These are phyloP conservation scores for Myxocyprinus asiaticus DNA, from an alignment of 2,113 vertebrate genomes.

Conservation along the genomic window DNA sequence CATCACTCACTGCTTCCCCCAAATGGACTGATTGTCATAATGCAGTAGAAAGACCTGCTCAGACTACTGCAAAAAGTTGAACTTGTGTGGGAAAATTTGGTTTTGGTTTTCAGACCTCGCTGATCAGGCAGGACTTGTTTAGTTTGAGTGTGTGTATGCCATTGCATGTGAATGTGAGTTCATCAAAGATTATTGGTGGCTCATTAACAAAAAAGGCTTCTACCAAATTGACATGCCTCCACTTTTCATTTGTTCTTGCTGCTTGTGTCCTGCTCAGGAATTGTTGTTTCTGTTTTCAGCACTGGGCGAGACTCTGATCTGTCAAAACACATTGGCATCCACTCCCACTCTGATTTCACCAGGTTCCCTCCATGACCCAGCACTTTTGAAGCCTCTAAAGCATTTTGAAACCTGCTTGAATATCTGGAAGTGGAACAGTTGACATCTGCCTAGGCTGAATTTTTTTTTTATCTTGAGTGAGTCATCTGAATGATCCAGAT, in stretches of 20 bases:
- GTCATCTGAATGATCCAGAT: slow-evolving; percentile 32
- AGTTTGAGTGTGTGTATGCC: slow-evolving; percentile 38
- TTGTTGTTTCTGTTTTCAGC: slow-evolving; percentile 16
- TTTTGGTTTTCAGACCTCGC: slow-evolving; percentile 55
- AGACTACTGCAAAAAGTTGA: slow-evolving; percentile 14
- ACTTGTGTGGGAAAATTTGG: slow-evolving; percentile 51
- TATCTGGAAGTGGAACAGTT: slow-evolving; percentile 29
- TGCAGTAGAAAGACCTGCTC: slow-evolving; percentile 1
- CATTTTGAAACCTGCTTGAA: slow-evolving; percentile 42
- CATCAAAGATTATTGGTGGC: slow-evolving; percentile 53
- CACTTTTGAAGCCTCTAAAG: slow-evolving; percentile 33
- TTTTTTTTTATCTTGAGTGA: slow-evolving; percentile 30
- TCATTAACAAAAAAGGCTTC: slow-evolving; percentile 53
- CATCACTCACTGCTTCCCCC: slow-evolving; percentile 13
- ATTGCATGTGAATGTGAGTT: slow-evolving; percentile 55
- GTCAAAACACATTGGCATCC: neutral
- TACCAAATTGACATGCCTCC: slow-evolving; percentile 64
- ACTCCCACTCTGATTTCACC: slow-evolving; percentile 23
- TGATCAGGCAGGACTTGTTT: slow-evolving; percentile 31
- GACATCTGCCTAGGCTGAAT: slow-evolving; percentile 23
- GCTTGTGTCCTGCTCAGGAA: slow-evolving; percentile 68
- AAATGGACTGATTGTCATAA: slow-evolving; percentile 35
- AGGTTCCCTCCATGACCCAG: slow-evolving; percentile 46
- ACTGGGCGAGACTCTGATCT: neutral
- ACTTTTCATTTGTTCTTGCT: slow-evolving; percentile 42